These are phyloP conservation scores for chimpanzee (Pan troglodytes) DNA, from an alignment of 2,113 vertebrate genomes.

Conservation along the genomic window NHGRI_mPanTro3-v2.1_pri NC_072401.2:6908001-6908500, in stretches of 20 bases:
- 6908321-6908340: fast-evolving
- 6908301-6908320: not conserved
- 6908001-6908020: not conserved
- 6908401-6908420: not conserved
- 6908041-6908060: not conserved
- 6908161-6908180: not conserved
- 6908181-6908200: not conserved
- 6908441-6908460: not conserved
- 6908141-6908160: not conserved
- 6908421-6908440: not conserved
- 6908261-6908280: not conserved
- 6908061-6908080: fast-evolving
- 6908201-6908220: not conserved
- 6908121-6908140: too few relatives aligned
- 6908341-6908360: fast-evolving
- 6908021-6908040: not conserved
- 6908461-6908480: not conserved
- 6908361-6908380: not conserved
- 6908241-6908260: not conserved
- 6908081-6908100: not conserved
- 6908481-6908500: too few relatives aligned
- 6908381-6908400: not conserved
- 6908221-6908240: not conserved
- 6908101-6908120: not conserved
- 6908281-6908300: not conserved